phyloP scores from a whole-genome alignment of 1,140 invertebrate species.

The Aphidius ervi region DNA sequence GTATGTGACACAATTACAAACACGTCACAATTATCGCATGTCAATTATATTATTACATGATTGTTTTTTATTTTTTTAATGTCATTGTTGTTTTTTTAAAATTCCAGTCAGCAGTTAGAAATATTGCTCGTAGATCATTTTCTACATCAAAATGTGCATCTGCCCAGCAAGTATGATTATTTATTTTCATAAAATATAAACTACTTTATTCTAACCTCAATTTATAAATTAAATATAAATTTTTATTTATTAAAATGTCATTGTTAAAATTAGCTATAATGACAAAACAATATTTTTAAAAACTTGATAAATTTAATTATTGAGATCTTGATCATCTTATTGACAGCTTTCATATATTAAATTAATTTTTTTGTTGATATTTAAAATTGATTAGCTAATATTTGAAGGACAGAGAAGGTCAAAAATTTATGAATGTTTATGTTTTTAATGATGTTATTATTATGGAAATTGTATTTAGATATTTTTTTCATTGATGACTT shows the following conservation, averaged over 20 bases:
- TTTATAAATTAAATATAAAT: not conserved
- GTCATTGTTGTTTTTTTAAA: slow-evolving; percentile 15
- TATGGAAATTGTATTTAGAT: not conserved
- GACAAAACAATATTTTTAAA: too few species aligned
- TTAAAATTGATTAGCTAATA: slow-evolving; percentile 22
- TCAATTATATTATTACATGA: slow-evolving; percentile 6
- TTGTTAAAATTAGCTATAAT: not conserved
- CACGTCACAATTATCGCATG: slow-evolving; percentile 1
- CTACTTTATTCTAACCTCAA: slow-evolving; percentile 3
- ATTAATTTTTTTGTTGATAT: not conserved
- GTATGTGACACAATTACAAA: not conserved
- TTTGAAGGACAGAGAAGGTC: slow-evolving; percentile 41
- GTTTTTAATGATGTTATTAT: too few species aligned
- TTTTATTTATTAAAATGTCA: not conserved
- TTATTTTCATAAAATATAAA: slow-evolving; percentile 1
- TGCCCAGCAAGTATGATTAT: slow-evolving; percentile 52
- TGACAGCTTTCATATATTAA: not conserved
- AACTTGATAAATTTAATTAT: not conserved
- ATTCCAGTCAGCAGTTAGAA: slow-evolving; percentile 41
- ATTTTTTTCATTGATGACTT: slow-evolving; percentile 2
- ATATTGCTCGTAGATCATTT: slow-evolving; percentile 51
- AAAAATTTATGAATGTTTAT: slow-evolving; percentile 21
- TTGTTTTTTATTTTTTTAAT: slow-evolving; percentile 12
- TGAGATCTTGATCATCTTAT: not conserved
- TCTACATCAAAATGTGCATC: slow-evolving; percentile 56